Evolutionary conservation across 2,888 invertebrate genomes (phyloP), one percentile per base, ranked within the genome.

Genomic region (Aporophyla lueneburgensis): DNA sequence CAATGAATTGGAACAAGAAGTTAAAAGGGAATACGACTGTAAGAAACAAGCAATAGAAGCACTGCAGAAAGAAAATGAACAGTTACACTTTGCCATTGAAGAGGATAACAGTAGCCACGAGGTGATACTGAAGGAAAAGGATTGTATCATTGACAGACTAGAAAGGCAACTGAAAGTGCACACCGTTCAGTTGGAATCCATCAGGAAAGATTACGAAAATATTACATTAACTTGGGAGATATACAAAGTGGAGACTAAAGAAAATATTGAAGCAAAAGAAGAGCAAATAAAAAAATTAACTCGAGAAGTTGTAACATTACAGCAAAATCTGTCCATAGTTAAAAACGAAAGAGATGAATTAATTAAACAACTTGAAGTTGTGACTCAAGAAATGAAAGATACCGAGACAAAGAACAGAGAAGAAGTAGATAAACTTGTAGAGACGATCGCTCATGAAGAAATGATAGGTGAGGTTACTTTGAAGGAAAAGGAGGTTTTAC

Each of bases 101-200:
- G 90, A 92, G 81, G 90, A 92, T 70, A 93, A 91, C 33, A 92
- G 87, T 76, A 92, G 84, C 56, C 91, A 92, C 80, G 93, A 92
- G 86, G 66, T 89, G 6, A 65, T 91, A 53, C 61, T 92, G 12
- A 92, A 92, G 85, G 93, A 93, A 76, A 94, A 94, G 76, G 91
- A 93, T 71, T 79, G 75, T 51, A 78, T 91, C 16, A 92, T 94
- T 61, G 91, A 92, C 71, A 88, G 86, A 53, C 77, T 94, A 21
- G 92, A 93, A 83, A 83, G 88, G 62, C 88, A 89, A 62, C 59
- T 93, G 24, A 91, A 90, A 86, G 76, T 80, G 46, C 81, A 87
- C 33, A 84, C 77, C 46, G 78, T 76, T 43, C 85, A 91, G 54
- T 75, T 93, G 40, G 91, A 91, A 74, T 83, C 87, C 5, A 69